Evolutionary conservation across 2,797 vertebrate species (phyloP).

Genomic region (Rhinichthys osculus): DNA sequence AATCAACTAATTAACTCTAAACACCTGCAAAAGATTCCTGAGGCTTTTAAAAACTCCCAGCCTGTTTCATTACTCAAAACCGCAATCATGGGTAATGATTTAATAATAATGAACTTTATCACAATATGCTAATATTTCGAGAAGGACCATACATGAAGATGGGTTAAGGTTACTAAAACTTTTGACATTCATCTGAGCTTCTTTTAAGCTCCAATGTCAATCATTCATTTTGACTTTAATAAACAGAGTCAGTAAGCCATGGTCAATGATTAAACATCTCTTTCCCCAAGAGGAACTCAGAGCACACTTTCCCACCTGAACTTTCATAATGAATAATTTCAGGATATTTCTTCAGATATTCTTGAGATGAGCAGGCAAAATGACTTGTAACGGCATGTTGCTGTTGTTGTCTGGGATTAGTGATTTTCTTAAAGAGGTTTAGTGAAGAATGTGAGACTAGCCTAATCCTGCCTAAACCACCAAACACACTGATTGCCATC

Average conservation of each 20-base stretch:
- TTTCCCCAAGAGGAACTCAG: not conserved
- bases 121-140: too few species aligned
- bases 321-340: slow-evolving; percentile 15
- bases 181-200: not conserved
- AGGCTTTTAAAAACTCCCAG: too few species aligned
- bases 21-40: too few species aligned
- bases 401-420: slow-evolving; percentile 64
- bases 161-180: not conserved
- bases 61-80: too few species aligned
- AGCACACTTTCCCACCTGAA: slow-evolving; percentile 5
- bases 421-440: slow-evolving; percentile 71
- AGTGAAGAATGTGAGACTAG: slow-evolving; percentile 74
- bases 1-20: too few species aligned
- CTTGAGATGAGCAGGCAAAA: not conserved
- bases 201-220: slow-evolving; percentile 11
- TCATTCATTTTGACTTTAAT: slow-evolving; percentile 31
- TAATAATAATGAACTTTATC: too few species aligned
- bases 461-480: slow-evolving; percentile 75
- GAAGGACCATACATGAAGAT: not conserved
- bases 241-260: slow-evolving; percentile 10
- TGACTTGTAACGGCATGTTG: slow-evolving; percentile 70
- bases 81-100: too few species aligned
- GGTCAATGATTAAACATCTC: slow-evolving; percentile 36
- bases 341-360: not conserved
- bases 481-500: slow-evolving; percentile 71